These are phyloP conservation scores for Apotomis turbidana DNA, from an alignment of 2,888 invertebrate genomes.

Conservation along the genomic window DNA sequence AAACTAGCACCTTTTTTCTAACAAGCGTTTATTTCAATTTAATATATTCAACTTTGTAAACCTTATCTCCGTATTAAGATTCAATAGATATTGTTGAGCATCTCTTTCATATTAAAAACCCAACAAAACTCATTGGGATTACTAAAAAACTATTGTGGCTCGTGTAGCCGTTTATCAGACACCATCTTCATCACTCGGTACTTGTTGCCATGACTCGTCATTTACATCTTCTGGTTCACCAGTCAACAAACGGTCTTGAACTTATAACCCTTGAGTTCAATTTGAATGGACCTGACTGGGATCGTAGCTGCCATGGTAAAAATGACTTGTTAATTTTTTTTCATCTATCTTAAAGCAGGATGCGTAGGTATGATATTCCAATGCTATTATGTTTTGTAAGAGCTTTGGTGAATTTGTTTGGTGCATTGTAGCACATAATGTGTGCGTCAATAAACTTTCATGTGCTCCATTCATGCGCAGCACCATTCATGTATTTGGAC, in stretches of 20 bases:
- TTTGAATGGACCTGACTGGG: constrained; percentile 6
- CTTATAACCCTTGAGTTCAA: constrained; percentile 7
- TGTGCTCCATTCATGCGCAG: constrained; percentile 67
- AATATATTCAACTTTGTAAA: constrained; percentile 34
- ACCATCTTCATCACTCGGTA: constrained; percentile 63
- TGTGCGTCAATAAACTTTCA: constrained; percentile 65
- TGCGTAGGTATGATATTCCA: not conserved
- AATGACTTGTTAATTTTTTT: not conserved
- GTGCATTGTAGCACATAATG: constrained; percentile 40
- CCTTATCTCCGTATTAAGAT: constrained; percentile 38
- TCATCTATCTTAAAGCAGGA: not conserved
- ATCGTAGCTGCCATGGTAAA: constrained; percentile 4
- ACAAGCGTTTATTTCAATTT: constrained; percentile 36
- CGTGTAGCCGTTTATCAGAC: constrained; percentile 64
- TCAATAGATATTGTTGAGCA: constrained; percentile 42
- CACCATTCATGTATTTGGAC: constrained; percentile 65
- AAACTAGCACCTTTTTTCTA: constrained; percentile 13
- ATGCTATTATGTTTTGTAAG: not conserved
- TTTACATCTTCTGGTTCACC: constrained; percentile 43
- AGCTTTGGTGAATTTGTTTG: constrained; percentile 4
- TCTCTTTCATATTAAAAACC: constrained; percentile 42
- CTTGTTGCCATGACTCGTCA: constrained; percentile 65
- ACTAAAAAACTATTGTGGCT: constrained; percentile 65
- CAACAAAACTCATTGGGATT: constrained; percentile 59
- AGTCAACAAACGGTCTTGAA: constrained; percentile 15